Conservation (phyloP, 1,140 invertebrate genomes). For the Sipha flava region DNA sequence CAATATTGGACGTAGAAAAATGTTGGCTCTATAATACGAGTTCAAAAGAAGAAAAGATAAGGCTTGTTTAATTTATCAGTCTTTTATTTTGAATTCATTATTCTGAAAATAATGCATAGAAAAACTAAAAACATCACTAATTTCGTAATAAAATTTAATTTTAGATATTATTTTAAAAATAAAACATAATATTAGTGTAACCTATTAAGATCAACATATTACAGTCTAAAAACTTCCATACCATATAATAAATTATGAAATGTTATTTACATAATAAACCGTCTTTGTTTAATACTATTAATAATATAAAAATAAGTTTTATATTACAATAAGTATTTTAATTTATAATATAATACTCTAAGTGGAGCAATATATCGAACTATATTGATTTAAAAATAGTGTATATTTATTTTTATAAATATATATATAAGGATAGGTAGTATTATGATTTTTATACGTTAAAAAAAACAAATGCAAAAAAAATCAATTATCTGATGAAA, state of each 20-base stretch:
- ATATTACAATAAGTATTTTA: no score
- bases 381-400: no score
- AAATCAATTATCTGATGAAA: no score
- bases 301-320: not conserved
- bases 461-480: no score
- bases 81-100: constrained; percentile 3
- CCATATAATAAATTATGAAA: not conserved
- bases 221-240: not conserved
- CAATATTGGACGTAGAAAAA: not conserved
- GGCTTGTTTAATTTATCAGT: not conserved
- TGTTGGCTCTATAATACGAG: not conserved
- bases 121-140: constrained; percentile 1
- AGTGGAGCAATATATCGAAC: no score
- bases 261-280: not conserved
- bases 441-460: no score
- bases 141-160: constrained; percentile 11
- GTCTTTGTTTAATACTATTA: not conserved
- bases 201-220: not conserved
- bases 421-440: no score
- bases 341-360: no score
- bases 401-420: no score
- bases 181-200: not conserved
- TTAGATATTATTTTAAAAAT: not conserved
- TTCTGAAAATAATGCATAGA: not conserved
- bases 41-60: constrained; percentile 22